phyloP scores from a whole-genome alignment of 1,140 invertebrate genomes.

The Cardiocondyla obscurior region DNA sequence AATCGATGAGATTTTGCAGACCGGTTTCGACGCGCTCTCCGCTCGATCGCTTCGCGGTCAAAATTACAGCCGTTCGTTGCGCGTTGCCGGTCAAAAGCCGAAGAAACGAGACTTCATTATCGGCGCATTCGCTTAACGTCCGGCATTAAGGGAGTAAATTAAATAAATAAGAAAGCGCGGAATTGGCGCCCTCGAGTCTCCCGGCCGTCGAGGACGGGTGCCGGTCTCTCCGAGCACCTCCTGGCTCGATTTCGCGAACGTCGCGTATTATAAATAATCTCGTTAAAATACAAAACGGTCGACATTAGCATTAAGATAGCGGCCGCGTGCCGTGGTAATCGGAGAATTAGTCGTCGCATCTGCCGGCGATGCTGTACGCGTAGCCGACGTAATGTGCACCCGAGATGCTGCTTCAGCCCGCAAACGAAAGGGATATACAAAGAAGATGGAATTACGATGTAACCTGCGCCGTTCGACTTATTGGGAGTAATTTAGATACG shows the following conservation, averaged over 20 bases:
- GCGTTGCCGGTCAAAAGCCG: neutral
- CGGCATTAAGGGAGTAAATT: constrained; percentile 22
- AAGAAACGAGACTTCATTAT: constrained; percentile 29
- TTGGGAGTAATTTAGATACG: constrained; percentile 44
- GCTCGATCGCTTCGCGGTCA: neutral
- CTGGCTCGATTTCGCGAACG: neutral
- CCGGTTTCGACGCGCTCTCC: neutral
- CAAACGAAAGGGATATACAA: neutral
- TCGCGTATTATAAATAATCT: constrained; percentile 50
- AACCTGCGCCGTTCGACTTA: constrained; percentile 7
- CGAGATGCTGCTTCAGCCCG: neutral
- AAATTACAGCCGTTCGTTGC: constrained; percentile 2
- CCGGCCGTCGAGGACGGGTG: neutral
- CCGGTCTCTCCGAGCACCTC: neutral
- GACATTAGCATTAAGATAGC: constrained; percentile 47
- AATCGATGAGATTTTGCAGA: neutral
- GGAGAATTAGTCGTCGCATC: constrained; percentile 67
- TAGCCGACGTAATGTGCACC: neutral
- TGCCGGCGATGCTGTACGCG: constrained; percentile 12
- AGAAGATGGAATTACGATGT: constrained; percentile 50
- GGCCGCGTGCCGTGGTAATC: constrained; percentile 66
- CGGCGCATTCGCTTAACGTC: constrained; percentile 33
- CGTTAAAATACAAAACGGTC: constrained; percentile 21
- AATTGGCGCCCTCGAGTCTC: no score
- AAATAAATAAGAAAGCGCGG: constrained; percentile 8